Percentiles rank a stretch among this genome's conserved stretches.
phyloP scores from a whole-genome alignment of 2,113 vertebrate genomes.

The Calyptommatus sinebrachiatus region DNA sequence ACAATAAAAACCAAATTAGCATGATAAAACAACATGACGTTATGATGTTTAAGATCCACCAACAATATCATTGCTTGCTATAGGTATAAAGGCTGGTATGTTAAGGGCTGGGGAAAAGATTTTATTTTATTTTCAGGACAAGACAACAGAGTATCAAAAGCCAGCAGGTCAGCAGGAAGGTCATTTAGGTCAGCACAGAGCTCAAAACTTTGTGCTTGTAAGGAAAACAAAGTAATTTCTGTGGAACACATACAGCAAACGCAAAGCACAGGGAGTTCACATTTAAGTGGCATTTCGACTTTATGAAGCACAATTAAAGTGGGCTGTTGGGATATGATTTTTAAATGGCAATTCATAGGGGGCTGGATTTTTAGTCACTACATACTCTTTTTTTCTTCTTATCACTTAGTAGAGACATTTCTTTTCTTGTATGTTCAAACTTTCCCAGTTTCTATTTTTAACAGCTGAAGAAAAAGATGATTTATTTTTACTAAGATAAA shows the following conservation, averaged over 20 bases:
- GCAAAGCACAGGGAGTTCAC: slow-evolving; percentile 39
- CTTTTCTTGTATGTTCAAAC: slow-evolving; percentile 35
- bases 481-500: slow-evolving; percentile 69
- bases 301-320: slow-evolving; percentile 56
- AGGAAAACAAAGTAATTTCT: neutral
- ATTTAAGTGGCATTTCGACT: slow-evolving; percentile 55
- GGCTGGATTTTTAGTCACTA: slow-evolving; percentile 2
- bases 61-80: neutral
- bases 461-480: slow-evolving; percentile 59
- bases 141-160: neutral
- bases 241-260: slow-evolving; percentile 37
- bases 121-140: neutral
- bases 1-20: too few species aligned
- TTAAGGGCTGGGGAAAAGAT: neutral
- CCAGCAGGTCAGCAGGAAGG: too few species aligned
- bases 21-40: too few species aligned
- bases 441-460: slow-evolving; percentile 54
- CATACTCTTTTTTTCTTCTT: slow-evolving; percentile 37
- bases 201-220: neutral
- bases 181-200: neutral
- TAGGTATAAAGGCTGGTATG: neutral
- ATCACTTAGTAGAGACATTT: slow-evolving; percentile 31
- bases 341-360: slow-evolving; percentile 39
- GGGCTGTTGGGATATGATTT: slow-evolving; percentile 19
- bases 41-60: neutral